Conservation (phyloP, 1,140 invertebrate genomes). For the Ooceraea biroi region DNA sequence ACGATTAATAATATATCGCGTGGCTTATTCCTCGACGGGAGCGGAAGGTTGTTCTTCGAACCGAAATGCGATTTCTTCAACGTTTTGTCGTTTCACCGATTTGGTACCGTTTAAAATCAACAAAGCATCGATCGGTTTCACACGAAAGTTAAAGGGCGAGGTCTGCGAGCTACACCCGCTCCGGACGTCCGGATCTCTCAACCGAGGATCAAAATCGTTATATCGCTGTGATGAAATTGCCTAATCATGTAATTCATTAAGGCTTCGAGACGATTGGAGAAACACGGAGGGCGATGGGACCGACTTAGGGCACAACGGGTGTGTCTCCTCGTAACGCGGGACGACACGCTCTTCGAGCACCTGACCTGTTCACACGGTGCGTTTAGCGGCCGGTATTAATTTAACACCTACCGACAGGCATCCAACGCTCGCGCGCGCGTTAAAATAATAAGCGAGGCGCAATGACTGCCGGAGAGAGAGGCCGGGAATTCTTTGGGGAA, state of each 20-base stretch:
- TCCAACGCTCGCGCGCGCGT: constrained; percentile 30
- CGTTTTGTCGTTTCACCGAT: constrained; percentile 9
- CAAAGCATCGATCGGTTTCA: background rate
- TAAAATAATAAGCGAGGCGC: constrained; percentile 71
- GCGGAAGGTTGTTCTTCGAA: constrained; percentile 63
- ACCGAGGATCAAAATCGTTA: background rate
- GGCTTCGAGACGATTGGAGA: constrained; percentile 35
- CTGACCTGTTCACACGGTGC: constrained; percentile 74
- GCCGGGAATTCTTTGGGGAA: constrained; percentile 63
- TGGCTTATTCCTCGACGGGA: constrained; percentile 61
- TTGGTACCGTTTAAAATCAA: constrained; percentile 11
- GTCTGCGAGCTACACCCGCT: background rate
- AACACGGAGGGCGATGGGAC: constrained; percentile 2
- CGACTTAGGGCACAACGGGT: constrained; percentile 40
- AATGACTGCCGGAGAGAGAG: constrained; percentile 42
- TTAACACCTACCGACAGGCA: constrained; percentile 69
- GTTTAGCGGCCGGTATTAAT: constrained; percentile 74
- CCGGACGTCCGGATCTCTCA: background rate
- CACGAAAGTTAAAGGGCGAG: background rate
- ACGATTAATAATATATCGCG: constrained; percentile 74
- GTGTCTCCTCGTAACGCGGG: constrained; percentile 57
- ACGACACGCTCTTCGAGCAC: constrained; percentile 71
- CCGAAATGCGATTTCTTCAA: constrained; percentile 34
- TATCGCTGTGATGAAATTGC: constrained; percentile 72
- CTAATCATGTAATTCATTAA: constrained; percentile 83